A percentile compares a stretch with the other conserved stretches of the same genome.
Conservation (phyloP, 2,113 vertebrate species). For the Anseranas semipalmata region DNA sequence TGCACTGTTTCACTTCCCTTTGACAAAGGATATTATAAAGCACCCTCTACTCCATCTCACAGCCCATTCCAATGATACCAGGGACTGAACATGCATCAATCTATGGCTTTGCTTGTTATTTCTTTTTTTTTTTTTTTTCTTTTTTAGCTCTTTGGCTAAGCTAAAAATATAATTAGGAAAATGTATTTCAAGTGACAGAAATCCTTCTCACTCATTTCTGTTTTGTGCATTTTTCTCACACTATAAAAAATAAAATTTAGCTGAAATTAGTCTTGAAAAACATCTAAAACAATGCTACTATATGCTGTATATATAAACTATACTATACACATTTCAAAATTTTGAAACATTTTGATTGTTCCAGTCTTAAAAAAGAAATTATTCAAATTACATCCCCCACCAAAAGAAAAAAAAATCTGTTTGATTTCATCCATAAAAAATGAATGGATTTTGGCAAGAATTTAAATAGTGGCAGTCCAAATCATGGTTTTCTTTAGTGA, state of each 20-base stretch:
- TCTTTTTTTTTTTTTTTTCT: background rate
- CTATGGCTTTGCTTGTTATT: background rate
- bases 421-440: background rate
- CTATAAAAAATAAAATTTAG: background rate
- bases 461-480: background rate
- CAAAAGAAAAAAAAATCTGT: too few relatives aligned
- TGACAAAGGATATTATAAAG: background rate
- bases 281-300: background rate
- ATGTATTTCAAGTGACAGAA: background rate
- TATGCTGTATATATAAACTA: background rate
- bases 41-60: background rate
- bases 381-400: background rate
- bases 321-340: background rate
- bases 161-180: background rate
- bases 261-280: background rate
- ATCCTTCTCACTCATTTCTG: background rate
- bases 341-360: background rate
- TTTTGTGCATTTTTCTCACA: background rate
- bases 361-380: background rate
- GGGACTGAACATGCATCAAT: background rate
- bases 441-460: background rate
- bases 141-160: background rate
- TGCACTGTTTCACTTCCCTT: background rate
- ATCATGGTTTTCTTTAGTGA: background rate
- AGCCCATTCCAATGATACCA: background rate